Evolutionary conservation across 2,113 vertebrate genomes (phyloP).

Genomic region (Pampusana beccarii): DNA sequence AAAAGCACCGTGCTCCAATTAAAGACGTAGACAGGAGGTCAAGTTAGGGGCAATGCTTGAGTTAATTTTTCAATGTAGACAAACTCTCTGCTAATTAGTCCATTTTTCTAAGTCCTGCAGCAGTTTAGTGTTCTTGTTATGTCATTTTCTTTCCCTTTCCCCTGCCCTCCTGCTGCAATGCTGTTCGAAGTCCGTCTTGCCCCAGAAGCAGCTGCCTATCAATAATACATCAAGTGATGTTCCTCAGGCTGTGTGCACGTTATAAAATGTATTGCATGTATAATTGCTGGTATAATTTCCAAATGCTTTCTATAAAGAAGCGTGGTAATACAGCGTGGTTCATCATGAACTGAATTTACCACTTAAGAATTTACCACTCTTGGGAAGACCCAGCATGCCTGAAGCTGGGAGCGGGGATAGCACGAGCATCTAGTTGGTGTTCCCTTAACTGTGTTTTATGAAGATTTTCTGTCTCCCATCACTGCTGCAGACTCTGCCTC

Average conservation of each 20-base stretch:
- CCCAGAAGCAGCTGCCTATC: neutral
- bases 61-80: neutral
- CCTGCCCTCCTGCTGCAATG: neutral
- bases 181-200: neutral
- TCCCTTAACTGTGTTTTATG: neutral
- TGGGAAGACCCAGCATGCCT: neutral
- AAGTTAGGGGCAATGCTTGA: neutral
- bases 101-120: neutral
- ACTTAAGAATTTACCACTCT: neutral
- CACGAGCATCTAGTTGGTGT: accelerated
- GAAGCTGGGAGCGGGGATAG: accelerated
- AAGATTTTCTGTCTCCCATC: neutral
- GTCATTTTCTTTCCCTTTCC: neutral
- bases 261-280: neutral
- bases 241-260: neutral
- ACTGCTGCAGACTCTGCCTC: neutral
- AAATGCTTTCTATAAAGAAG: neutral
- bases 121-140: neutral
- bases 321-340: accelerated
- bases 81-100: neutral
- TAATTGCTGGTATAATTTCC: neutral
- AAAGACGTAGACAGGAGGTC: neutral
- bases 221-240: neutral
- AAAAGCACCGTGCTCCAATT: accelerated
- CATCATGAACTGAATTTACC: neutral